Conservation (phyloP, 2,888 invertebrate species). For the Coremacera marginata region DNA sequence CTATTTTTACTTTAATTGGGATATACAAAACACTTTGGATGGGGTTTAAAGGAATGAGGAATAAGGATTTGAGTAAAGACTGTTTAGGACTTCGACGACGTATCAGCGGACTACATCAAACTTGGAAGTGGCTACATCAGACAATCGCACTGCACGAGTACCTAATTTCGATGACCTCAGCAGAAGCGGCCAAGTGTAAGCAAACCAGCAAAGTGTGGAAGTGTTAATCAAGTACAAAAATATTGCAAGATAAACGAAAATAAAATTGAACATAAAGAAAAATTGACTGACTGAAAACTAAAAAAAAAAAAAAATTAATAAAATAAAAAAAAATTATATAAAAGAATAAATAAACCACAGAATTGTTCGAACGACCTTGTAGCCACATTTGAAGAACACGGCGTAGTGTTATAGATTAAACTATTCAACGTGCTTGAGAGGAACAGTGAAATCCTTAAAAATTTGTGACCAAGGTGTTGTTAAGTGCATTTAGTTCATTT, state of each 20-base stretch:
- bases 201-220: conserved; percentile 37
- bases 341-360: neutral
- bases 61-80: conserved; percentile 65
- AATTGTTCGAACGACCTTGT: conserved; percentile 63
- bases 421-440: neutral
- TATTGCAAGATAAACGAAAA: conserved; percentile 4
- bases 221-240: conserved; percentile 42
- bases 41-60: conserved; percentile 65
- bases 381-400: conserved; percentile 19
- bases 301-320: conserved; percentile 6
- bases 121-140: conserved; percentile 95
- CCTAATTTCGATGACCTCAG: conserved; percentile 83
- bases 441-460: neutral
- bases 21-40: conserved; percentile 55
- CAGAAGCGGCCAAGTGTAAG: conserved; percentile 74
- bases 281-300: conserved; percentile 13
- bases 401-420: neutral
- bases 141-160: conserved; percentile 90
- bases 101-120: conserved; percentile 89
- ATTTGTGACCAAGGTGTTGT: neutral
- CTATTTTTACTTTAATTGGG: conserved; percentile 4
- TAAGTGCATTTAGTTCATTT: conserved; percentile 42
- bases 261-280: conserved; percentile 14
- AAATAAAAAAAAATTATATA: conserved; percentile 18
- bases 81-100: conserved; percentile 88